These are phyloP conservation scores for Carollia perspicillata DNA, from an alignment of 2,113 vertebrate genomes.

Conservation along the genomic window DNA sequence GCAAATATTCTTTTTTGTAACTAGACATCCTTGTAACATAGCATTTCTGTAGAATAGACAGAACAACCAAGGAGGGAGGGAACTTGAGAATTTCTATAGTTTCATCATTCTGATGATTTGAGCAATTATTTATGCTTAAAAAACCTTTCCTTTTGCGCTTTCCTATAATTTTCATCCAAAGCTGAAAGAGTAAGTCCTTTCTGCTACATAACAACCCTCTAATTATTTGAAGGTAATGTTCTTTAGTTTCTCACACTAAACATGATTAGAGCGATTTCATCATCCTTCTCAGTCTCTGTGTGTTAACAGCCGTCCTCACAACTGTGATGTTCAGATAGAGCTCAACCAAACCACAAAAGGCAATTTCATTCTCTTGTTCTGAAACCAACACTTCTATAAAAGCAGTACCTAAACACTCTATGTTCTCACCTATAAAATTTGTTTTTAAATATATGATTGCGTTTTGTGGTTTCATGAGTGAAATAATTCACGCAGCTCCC, in stretches of 20 bases:
- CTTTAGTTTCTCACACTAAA: background rate
- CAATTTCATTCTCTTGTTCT: background rate
- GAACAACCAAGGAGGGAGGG: background rate
- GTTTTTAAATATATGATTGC: background rate
- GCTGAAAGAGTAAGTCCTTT: background rate
- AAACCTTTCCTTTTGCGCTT: background rate
- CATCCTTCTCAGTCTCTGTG: background rate
- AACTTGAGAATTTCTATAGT: background rate
- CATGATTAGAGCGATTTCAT: background rate
- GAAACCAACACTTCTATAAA: background rate
- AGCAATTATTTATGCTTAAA: background rate
- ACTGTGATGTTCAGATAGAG: accelerated
- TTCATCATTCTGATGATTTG: background rate
- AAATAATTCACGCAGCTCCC: background rate
- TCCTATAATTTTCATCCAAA: background rate
- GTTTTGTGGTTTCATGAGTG: background rate
- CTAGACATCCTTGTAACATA: background rate
- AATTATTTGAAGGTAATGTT: background rate
- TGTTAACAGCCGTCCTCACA: background rate
- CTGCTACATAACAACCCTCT: background rate
- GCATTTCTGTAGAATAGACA: background rate
- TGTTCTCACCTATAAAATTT: background rate
- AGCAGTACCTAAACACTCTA: background rate
- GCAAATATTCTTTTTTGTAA: background rate
- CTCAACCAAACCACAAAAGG: background rate